A percentile compares a stretch with the other conserved stretches of the same genome.
phyloP scores from a whole-genome alignment of 2,113 vertebrate species.

The Urocitellus parryii region DNA sequence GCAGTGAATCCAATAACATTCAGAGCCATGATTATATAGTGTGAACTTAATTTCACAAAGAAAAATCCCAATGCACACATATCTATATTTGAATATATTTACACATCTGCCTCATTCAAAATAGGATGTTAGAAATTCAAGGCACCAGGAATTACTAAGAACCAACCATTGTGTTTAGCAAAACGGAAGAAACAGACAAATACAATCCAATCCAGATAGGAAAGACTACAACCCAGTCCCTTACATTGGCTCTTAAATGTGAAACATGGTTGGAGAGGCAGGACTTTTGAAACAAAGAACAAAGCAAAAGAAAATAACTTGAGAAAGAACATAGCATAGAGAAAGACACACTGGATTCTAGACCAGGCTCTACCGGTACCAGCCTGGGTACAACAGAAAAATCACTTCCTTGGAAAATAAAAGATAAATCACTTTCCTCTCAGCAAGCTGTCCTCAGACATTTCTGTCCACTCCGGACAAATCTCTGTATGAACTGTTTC shows the following conservation, averaged over 20 bases:
- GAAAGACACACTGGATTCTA: neutral
- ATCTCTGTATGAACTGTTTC: neutral
- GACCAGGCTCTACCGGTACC: neutral
- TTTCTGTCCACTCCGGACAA: neutral
- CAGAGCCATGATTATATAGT: neutral
- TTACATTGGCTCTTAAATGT: neutral
- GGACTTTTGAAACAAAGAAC: neutral
- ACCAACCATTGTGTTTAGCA: neutral
- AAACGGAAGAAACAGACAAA: neutral
- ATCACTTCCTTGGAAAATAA: neutral
- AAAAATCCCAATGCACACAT: neutral
- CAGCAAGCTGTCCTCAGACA: neutral
- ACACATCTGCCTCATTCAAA: neutral
- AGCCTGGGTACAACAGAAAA: neutral
- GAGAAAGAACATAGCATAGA: neutral
- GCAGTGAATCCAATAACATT: neutral
- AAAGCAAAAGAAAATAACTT: slow-evolving; percentile 35
- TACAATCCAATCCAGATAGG: neutral
- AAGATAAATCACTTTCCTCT: neutral
- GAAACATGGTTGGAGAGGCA: neutral
- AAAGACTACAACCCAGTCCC: neutral
- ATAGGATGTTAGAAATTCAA: slow-evolving; percentile 13
- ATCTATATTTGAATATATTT: neutral
- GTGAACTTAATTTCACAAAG: neutral
- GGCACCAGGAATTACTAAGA: neutral